Conservation (phyloP, 2,797 vertebrate species). For the Mastacembelus armatus region DNA sequence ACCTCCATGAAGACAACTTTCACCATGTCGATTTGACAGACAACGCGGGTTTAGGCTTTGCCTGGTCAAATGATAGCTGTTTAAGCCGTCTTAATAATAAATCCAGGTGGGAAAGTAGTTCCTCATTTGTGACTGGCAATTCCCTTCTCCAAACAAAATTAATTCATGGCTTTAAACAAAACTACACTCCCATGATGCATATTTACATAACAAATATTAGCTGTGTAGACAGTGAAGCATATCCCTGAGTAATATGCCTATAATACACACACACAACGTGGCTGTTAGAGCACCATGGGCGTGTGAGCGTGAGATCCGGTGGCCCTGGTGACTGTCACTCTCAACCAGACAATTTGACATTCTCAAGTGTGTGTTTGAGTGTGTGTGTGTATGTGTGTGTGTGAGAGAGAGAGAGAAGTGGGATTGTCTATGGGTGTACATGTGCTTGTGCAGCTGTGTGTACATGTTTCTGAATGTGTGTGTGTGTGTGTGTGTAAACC, state of each 20-base stretch:
- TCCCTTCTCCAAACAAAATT: conserved; percentile 4
- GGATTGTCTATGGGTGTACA: background rate
- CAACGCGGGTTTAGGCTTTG: background rate
- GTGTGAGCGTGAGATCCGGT: conserved; percentile 33
- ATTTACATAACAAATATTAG: conserved; percentile 8
- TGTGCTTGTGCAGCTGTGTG: conserved; percentile 3
- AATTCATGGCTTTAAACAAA: no score
- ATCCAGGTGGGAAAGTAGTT: conserved; percentile 6
- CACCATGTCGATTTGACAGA: background rate
- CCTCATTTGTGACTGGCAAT: conserved; percentile 14
- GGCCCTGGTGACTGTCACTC: conserved; percentile 51
- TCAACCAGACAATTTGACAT: conserved; percentile 46
- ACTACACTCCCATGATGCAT: background rate
- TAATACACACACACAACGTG: background rate
- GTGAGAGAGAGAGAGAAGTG: background rate
- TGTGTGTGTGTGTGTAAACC: conserved; percentile 14
- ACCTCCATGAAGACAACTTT: background rate
- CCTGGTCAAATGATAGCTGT: background rate
- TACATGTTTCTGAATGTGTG: background rate
- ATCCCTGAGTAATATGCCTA: background rate
- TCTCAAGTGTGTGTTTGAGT: conserved; percentile 37
- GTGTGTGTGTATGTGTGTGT: conserved; percentile 13
- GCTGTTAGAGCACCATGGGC: conserved; percentile 12
- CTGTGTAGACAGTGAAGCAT: background rate
- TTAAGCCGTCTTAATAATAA: background rate